Percentiles rank a stretch among this genome's conserved stretches.
phyloP scores from a whole-genome alignment of 1,140 invertebrate genomes.

The Magallana ariakensis region DNA sequence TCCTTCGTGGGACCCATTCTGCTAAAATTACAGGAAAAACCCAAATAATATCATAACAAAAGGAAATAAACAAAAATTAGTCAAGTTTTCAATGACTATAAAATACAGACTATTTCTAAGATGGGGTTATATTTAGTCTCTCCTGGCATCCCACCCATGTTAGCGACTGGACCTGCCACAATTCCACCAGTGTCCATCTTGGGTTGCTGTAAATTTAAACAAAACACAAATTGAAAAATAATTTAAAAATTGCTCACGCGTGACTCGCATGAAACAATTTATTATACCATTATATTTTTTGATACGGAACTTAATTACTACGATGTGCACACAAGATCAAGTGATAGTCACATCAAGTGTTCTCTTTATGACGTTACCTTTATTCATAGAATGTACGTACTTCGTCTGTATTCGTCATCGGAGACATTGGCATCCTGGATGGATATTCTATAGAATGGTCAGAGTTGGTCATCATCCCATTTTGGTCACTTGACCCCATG shows the following conservation, averaged over 20 bases:
- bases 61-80: too few relatives aligned
- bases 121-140: too few relatives aligned
- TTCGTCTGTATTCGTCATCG: slow-evolving; percentile 39
- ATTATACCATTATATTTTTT: too few relatives aligned
- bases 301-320: too few relatives aligned
- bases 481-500: slow-evolving; percentile 80
- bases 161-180: slow-evolving; percentile 29
- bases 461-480: slow-evolving; percentile 68
- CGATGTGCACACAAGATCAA: too few relatives aligned
- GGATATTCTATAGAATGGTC: slow-evolving; percentile 61
- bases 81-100: too few relatives aligned
- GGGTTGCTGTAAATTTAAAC: slow-evolving; percentile 27
- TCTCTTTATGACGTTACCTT: not conserved
- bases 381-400: slow-evolving; percentile 33
- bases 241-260: too few relatives aligned
- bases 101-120: too few relatives aligned
- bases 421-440: slow-evolving; percentile 42
- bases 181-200: slow-evolving; percentile 28
- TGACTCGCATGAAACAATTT: too few relatives aligned
- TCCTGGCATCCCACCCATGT: slow-evolving; percentile 7
- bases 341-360: too few relatives aligned
- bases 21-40: slow-evolving; percentile 51
- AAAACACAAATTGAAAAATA: not conserved
- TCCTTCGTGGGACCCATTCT: slow-evolving; percentile 65
- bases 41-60: not conserved